Evolutionary conservation across 2,888 invertebrate species (phyloP).

Genomic region (Pyralis farinalis): DNA sequence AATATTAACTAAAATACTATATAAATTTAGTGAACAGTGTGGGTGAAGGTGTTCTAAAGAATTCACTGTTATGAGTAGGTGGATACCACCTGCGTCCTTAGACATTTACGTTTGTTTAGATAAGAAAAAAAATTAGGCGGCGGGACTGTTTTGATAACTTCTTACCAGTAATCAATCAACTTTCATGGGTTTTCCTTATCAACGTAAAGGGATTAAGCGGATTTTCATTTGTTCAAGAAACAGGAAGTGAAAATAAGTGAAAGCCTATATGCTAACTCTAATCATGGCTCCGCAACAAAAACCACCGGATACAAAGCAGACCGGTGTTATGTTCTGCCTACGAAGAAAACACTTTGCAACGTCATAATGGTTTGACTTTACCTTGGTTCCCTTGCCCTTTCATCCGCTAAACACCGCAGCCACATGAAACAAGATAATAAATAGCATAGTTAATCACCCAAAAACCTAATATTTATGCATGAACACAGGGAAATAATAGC

Average conservation of each 20-base stretch:
- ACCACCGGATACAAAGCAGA: slow-evolving; percentile 56
- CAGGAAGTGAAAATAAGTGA: slow-evolving; percentile 40
- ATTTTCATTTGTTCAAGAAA: slow-evolving; percentile 4
- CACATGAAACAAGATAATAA: slow-evolving; percentile 81
- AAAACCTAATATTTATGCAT: slow-evolving; percentile 26
- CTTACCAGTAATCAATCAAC: too few relatives aligned
- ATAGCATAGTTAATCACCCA: slow-evolving; percentile 36
- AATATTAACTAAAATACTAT: not conserved
- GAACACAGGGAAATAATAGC: slow-evolving; percentile 41
- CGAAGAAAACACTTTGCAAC: slow-evolving; percentile 72
- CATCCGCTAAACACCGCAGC: slow-evolving; percentile 84
- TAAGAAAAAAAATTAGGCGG: too few relatives aligned
- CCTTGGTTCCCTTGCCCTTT: slow-evolving; percentile 93
- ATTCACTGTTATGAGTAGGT: not conserved
- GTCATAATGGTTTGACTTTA: slow-evolving; percentile 74
- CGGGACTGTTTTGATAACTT: too few relatives aligned
- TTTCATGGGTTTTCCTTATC: too few relatives aligned
- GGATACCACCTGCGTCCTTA: not conserved
- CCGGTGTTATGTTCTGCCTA: slow-evolving; percentile 61
- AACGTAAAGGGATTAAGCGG: too few relatives aligned
- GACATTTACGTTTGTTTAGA: not conserved
- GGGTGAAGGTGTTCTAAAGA: not conserved
- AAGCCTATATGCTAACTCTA: slow-evolving; percentile 43
- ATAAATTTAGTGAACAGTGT: not conserved
- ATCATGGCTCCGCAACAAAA: slow-evolving; percentile 38